These are phyloP conservation scores for Cordilura impudica DNA, from an alignment of 2,888 invertebrate species.

Conservation along the genomic window DNA sequence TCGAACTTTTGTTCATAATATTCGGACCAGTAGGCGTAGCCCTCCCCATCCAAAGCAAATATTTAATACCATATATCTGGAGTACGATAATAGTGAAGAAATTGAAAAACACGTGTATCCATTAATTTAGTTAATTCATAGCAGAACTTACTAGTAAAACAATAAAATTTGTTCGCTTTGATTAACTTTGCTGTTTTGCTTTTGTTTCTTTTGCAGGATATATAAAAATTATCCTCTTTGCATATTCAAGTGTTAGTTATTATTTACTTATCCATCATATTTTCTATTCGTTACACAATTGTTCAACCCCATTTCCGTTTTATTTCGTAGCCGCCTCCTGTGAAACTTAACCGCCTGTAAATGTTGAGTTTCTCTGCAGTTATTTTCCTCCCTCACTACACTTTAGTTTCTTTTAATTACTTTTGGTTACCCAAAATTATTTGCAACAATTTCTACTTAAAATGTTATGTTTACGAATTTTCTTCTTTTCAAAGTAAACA, in stretches of 20 bases:
- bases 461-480: constrained; percentile 12
- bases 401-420: constrained; percentile 38
- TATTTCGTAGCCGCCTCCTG: background rate
- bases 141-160: no score
- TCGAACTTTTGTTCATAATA: no score
- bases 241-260: background rate
- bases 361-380: background rate
- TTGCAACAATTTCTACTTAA: constrained; percentile 20
- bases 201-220: no score
- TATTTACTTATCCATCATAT: background rate
- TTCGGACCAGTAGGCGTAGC: no score
- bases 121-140: no score
- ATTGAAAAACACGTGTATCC: no score
- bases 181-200: no score
- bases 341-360: background rate
- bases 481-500: constrained; percentile 37
- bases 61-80: no score
- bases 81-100: no score
- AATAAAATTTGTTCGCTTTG: no score
- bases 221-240: background rate
- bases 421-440: constrained; percentile 33
- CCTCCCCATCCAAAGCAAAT: no score
- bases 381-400: background rate
- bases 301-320: constrained; percentile 10
- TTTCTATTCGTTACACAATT: background rate